phyloP scores from a whole-genome alignment of 2,113 vertebrate species.

The Lagopus leucura region DNA sequence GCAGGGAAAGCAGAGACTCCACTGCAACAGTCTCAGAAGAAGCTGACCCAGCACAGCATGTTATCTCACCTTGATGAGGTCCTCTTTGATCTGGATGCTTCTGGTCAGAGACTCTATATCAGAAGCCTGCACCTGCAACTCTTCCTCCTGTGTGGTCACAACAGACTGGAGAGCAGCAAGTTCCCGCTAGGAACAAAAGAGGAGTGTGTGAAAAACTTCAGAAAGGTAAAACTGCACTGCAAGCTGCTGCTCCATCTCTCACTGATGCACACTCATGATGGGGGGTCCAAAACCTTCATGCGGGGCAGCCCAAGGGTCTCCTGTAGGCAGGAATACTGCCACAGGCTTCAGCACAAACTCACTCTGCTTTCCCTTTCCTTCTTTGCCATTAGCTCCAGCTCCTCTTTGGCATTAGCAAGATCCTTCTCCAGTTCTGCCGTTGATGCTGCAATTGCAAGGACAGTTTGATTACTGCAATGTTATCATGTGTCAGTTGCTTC shows the following conservation, averaged over 20 bases:
- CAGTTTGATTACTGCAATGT: not conserved
- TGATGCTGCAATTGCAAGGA: constrained; percentile 55
- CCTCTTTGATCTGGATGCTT: constrained; percentile 85
- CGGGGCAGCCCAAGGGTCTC: not conserved
- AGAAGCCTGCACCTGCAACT: constrained; percentile 80
- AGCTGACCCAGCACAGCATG: rapidly evolving
- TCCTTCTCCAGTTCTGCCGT: constrained; percentile 78
- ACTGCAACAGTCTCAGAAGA: not conserved
- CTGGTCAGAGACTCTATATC: constrained; percentile 84
- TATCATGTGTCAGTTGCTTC: rapidly evolving
- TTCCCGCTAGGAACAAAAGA: constrained; percentile 78
- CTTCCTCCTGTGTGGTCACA: constrained; percentile 76
- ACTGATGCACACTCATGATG: not conserved
- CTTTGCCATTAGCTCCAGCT: constrained; percentile 83
- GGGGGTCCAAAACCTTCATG: not conserved
- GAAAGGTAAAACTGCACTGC: not conserved
- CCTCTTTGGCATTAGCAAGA: constrained; percentile 81
- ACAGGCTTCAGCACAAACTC: constrained; percentile 19
- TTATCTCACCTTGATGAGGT: constrained; percentile 86
- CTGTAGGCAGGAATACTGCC: not conserved
- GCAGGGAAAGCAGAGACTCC: not conserved
- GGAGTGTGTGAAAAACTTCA: not conserved
- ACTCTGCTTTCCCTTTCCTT: constrained; percentile 88
- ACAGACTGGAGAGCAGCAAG: constrained; percentile 83
- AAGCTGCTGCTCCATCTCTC: not conserved